phyloP scores from a whole-genome alignment of 2,888 invertebrate genomes.

The Allolobophora icterica region DNA sequence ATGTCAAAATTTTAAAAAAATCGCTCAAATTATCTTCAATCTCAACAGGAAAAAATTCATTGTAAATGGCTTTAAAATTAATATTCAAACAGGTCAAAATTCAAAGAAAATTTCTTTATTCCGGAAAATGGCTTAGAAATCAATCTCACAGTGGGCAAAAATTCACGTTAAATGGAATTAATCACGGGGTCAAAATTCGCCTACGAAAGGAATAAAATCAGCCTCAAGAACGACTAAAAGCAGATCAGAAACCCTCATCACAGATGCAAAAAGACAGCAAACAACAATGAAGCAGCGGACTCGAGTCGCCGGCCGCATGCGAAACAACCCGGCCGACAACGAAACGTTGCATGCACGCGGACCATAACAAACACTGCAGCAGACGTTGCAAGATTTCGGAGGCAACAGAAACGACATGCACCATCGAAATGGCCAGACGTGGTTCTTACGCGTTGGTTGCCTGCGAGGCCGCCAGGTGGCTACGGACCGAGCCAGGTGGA shows the following conservation, averaged over 20 bases:
- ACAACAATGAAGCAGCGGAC: not conserved
- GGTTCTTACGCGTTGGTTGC: conserved; percentile 22
- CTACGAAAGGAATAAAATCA: not conserved
- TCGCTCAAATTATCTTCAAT: too few species aligned
- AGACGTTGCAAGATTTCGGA: not conserved
- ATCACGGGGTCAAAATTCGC: too few species aligned
- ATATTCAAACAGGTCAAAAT: too few species aligned
- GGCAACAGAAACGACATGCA: conserved; percentile 15
- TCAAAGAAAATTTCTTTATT: too few species aligned
- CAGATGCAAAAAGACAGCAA: not conserved
- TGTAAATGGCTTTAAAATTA: too few species aligned
- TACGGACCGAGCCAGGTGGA: not conserved
- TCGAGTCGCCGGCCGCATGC: not conserved
- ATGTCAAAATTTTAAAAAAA: too few species aligned
- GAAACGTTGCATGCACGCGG: conserved; percentile 12
- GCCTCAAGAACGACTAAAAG: not conserved
- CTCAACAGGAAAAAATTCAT: too few species aligned
- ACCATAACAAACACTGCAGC: not conserved
- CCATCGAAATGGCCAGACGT: not conserved
- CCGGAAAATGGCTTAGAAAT: not conserved
- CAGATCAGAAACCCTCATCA: not conserved
- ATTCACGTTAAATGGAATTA: too few species aligned
- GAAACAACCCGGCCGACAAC: conserved; percentile 11
- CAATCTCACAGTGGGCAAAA: not conserved
- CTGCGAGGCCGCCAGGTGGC: conserved; percentile 28